Evolutionary conservation across 2,113 vertebrate species (phyloP), one percentile per base, ranked within the genome.

Genomic region (Odocoileus hemionus): DNA sequence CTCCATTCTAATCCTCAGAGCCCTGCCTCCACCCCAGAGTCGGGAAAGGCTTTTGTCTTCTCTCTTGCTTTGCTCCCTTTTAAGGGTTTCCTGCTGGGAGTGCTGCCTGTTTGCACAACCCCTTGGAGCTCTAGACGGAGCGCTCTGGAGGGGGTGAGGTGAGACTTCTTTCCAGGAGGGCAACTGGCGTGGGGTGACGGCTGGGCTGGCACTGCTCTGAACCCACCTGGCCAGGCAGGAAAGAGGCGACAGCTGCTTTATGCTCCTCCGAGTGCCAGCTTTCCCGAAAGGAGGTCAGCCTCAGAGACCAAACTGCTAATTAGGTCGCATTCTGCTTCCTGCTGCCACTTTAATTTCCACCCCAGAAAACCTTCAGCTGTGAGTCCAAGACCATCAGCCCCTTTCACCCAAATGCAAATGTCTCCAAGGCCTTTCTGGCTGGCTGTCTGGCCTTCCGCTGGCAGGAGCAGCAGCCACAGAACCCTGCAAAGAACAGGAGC

Each of bases 281-380:
- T 97, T 98, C 97, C 98, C 96, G 55, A 99, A 98, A 97, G 28
- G 98, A 98, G 98, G 98, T 97, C 98, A 98, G 98, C 98, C 95
- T 98, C 96, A 90, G 98, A 99, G 98, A 98, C 98, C 98, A 98
- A 98, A 97, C 98, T 98, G 97, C 98, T 99, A 98, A 99, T 98
- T 99, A 99, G 98, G 98, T 98, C 98, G 93, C 98, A 98, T 98
- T 98, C 98, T 98, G 98, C 98, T 98, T 99, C 98, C 98, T 98
- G 98, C 98, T 98, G 98, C 98, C 98, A 98, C 98, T 99, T 99
- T 98, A 98, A 99, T 99, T 99, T 98, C 98, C 97, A 98, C 98
- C 97, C 98, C 97, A 98, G 98, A 98, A 99, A 99, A 98, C 98
- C 98, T 98, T 98, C 98, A 98, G 98, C 95, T 82, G 74, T 57